Evolutionary conservation across 2,797 vertebrate genomes (phyloP), one percentile per base, ranked within the genome.

Genomic region (Phataginus tricuspis): DNA sequence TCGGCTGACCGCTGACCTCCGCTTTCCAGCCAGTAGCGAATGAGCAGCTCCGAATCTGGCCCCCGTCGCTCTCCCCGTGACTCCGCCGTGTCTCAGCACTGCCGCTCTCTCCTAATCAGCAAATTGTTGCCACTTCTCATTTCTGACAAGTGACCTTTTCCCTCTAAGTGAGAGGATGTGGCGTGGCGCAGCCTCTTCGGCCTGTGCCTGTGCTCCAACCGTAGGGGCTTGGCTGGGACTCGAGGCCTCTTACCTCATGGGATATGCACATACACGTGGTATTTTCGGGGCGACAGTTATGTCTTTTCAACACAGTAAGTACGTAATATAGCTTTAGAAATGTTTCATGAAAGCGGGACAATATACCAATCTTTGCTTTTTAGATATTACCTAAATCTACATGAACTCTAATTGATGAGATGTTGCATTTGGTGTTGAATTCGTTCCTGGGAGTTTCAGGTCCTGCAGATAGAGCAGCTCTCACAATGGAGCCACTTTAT

Each of bases 401-500:
- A 74, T 93, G 66, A 85, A 69, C 66, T 80, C 16, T 71, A 16
- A n/a, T 23, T 4, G 1, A 19, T 7, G 21, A 45, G 45, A 45
- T 45, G 45, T 45, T 51, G 34, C 31, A 0, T 86, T 49, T 83
- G 94, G 23, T 0, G 0, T 86, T 96, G 63, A 94, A 63, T 2
- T 0, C 4, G 0, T 96, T 97, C 93, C 96, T 95, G 91, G 86
- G 96, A 93, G 78, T 92, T 7, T 5, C 18, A n/a, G 92, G 69
- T 69, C 94, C 96, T 88, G 68, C 96, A 55, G 85, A 64, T 42
- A 49, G 86, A 79, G 86, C 61, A 39, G 55, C 72, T 93, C 96
- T 91, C 80, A 92, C 42, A 91, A 93, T 77, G 77, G 95, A 90
- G 95, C 95, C 84, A 4, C 95, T 96, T 97, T 93, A 75, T 83